These are phyloP conservation scores for Pseudochirops corinnae DNA, from an alignment of 2,797 vertebrate genomes.

Conservation along the genomic window DNA sequence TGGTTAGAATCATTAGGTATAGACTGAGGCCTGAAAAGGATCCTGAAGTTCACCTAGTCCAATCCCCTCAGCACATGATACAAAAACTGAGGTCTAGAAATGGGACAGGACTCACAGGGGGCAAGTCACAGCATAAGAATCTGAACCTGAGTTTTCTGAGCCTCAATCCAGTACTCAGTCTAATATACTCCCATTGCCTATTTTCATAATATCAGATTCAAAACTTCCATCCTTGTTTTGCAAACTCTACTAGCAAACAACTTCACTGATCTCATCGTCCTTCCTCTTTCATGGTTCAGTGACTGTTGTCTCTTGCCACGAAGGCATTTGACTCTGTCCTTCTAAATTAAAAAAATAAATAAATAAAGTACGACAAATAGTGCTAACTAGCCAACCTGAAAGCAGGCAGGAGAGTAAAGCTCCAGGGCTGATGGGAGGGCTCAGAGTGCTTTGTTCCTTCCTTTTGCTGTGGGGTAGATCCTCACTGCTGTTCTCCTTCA, in stretches of 20 bases:
- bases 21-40: not conserved
- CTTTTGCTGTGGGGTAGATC: not conserved
- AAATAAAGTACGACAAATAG: not conserved
- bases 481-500: not conserved
- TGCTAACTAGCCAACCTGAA: not conserved
- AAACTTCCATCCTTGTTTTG: not conserved
- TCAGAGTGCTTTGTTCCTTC: not conserved
- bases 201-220: not conserved
- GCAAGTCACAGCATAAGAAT: not conserved
- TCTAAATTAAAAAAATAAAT: not conserved
- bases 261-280: not conserved
- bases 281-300: not conserved
- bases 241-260: not conserved
- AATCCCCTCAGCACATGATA: not conserved
- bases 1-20: not conserved
- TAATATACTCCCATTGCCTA: not conserved
- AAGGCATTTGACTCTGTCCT: not conserved
- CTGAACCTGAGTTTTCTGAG: not conserved
- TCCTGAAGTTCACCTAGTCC: not conserved
- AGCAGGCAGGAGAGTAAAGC: not conserved
- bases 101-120: not conserved
- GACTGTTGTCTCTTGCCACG: not conserved
- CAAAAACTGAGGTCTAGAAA: not conserved
- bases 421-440: not conserved
- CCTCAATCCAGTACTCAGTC: not conserved